phyloP scores from a whole-genome alignment of 1,140 invertebrate species.

The Bombus sibiricus region DNA sequence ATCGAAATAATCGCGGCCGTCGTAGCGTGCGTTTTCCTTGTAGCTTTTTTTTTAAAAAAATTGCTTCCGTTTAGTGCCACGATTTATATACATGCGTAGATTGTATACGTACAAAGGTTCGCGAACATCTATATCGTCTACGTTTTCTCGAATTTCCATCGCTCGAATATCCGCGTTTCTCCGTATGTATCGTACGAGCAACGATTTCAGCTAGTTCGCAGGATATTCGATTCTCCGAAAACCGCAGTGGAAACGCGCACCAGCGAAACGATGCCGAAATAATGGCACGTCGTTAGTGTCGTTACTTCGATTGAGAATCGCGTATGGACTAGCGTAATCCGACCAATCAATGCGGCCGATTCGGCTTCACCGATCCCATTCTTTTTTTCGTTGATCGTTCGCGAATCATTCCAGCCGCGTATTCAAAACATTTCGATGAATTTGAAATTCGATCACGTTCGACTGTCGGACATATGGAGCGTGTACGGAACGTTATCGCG shows the following conservation, averaged over 20 bases:
- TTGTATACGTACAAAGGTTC: not conserved
- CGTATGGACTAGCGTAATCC: not conserved
- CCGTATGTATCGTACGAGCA: too few relatives aligned
- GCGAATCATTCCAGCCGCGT: conserved; percentile 39
- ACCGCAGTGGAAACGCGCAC: not conserved
- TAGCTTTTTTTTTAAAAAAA: not conserved
- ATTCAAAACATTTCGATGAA: conserved; percentile 50
- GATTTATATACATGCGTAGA: not conserved
- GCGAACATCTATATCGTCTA: too few relatives aligned
- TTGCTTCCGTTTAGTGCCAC: not conserved
- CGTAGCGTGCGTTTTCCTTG: not conserved
- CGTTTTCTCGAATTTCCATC: not conserved
- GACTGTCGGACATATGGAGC: conserved; percentile 22
- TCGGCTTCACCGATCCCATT: conserved; percentile 6
- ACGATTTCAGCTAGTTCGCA: not conserved
- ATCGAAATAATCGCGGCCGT: conserved; percentile 9
- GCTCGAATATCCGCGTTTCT: not conserved
- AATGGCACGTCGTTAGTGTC: conserved; percentile 25
- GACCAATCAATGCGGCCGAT: not conserved
- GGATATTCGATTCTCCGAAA: not conserved
- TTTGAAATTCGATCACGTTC: conserved; percentile 70
- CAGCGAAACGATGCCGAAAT: not conserved
- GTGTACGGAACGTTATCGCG: conserved; percentile 42
- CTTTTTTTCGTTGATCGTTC: not conserved
- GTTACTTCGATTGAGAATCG: conserved; percentile 24